phyloP scores from a whole-genome alignment of 2,888 invertebrate species.

The Endotricha flammealis region DNA sequence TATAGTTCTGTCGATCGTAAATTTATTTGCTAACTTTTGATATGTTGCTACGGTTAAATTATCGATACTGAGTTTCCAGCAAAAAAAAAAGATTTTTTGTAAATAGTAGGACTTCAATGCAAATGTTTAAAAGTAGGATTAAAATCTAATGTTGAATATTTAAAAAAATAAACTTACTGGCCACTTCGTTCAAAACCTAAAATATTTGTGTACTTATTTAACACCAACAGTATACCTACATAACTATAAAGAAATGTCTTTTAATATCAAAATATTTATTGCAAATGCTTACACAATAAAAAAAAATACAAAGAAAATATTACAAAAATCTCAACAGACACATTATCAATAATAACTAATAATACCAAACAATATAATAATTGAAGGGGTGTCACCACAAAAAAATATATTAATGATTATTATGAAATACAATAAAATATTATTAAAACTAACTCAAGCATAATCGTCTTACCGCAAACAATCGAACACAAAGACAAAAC shows the following conservation, averaged over 20 bases:
- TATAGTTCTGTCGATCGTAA: constrained; percentile 32
- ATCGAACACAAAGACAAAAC: constrained; percentile 26
- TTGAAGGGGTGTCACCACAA: constrained; percentile 46
- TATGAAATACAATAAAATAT: constrained; percentile 21
- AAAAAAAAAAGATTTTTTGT: too few relatives aligned
- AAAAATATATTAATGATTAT: constrained; percentile 32
- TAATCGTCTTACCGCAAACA: constrained; percentile 56
- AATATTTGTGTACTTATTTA: too few relatives aligned
- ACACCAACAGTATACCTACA: too few relatives aligned
- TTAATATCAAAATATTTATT: too few relatives aligned
- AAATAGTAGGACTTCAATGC: too few relatives aligned
- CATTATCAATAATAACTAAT: neutral
- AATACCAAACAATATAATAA: constrained; percentile 29
- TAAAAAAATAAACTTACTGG: too few relatives aligned
- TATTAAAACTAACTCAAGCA: constrained; percentile 43
- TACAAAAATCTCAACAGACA: neutral
- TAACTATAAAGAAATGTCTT: too few relatives aligned
- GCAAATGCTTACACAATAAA: neutral
- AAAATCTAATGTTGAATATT: too few relatives aligned
- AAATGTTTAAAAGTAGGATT: too few relatives aligned
- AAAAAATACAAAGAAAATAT: neutral
- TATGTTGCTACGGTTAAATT: constrained; percentile 3
- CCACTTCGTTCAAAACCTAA: too few relatives aligned
- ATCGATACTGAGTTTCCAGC: too few relatives aligned
- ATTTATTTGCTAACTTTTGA: constrained; percentile 19